Evolutionary conservation across 2,888 invertebrate genomes (phyloP).

Genomic region (Sarcophaga variegata): DNA sequence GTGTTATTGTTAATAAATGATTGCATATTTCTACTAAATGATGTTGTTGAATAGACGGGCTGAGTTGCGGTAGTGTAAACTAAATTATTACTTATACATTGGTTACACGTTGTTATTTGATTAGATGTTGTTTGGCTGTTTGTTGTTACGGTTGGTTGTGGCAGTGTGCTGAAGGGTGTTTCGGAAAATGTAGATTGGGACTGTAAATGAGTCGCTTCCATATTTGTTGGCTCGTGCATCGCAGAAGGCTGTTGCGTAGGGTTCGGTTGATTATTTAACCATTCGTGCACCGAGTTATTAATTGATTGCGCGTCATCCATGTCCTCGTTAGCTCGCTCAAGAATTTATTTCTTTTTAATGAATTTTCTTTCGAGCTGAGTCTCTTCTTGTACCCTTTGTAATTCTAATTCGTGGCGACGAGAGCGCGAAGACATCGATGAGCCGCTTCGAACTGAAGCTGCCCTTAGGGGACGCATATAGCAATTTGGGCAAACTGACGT

Average conservation of each 20-base stretch:
- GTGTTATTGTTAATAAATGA: background rate
- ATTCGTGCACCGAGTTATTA: constrained; percentile 20
- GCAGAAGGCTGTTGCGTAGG: background rate
- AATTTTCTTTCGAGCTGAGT: constrained; percentile 18
- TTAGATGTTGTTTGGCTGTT: no score
- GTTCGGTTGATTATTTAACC: constrained; percentile 13
- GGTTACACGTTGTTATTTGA: no score
- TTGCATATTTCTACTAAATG: background rate
- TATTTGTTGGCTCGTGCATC: no score
- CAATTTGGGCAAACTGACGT: constrained; percentile 23
- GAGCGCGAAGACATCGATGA: constrained; percentile 16
- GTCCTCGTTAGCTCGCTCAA: background rate
- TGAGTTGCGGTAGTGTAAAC: no score
- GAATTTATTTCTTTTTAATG: constrained; percentile 19
- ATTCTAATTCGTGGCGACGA: constrained; percentile 1
- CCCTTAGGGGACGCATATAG: background rate
- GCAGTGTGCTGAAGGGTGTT: background rate
- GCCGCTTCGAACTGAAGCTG: constrained; percentile 12
- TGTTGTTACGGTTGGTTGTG: background rate
- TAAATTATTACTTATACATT: no score
- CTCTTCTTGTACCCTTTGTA: constrained; percentile 25
- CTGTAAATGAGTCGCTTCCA: background rate
- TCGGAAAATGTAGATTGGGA: background rate
- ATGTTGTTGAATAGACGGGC: background rate
- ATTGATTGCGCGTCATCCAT: background rate